Evolutionary conservation across 2,888 invertebrate species (phyloP).

Genomic region (Acleris cristana): DNA sequence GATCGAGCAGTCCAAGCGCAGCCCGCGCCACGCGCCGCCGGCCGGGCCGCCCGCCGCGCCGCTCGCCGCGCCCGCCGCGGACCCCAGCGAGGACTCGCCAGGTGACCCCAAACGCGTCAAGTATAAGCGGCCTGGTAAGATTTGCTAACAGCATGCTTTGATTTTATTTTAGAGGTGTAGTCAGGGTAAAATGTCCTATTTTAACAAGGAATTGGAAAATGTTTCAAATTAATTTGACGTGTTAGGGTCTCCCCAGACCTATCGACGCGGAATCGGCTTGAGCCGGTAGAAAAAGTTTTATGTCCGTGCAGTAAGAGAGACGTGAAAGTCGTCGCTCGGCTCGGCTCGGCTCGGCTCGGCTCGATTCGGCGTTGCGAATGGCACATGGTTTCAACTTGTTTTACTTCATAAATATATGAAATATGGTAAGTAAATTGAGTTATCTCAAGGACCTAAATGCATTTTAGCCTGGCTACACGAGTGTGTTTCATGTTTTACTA

Average conservation of each 20-base stretch:
- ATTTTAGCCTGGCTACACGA: slow-evolving; percentile 16
- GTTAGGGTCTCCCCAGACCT: too few species aligned
- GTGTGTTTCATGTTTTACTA: slow-evolving; percentile 15
- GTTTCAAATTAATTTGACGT: too few species aligned
- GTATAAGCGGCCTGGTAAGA: slow-evolving; percentile 75
- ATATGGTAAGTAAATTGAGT: too few species aligned
- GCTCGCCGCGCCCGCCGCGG: slow-evolving; percentile 43
- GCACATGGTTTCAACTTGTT: too few species aligned
- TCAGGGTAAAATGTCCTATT: not conserved
- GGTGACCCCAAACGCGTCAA: slow-evolving; percentile 73
- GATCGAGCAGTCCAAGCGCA: slow-evolving; percentile 67
- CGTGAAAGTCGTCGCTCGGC: too few species aligned
- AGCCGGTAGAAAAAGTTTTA: too few species aligned
- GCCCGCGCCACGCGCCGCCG: slow-evolving; percentile 57
- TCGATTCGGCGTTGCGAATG: too few species aligned
- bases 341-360: too few species aligned
- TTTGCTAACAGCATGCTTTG: slow-evolving; percentile 70
- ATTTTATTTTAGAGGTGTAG: slow-evolving; percentile 32
- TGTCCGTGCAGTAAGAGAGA: too few species aligned
- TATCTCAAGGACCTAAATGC: not conserved
- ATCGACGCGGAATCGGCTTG: too few species aligned
- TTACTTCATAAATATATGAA: too few species aligned
- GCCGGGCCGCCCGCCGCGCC: slow-evolving; percentile 40
- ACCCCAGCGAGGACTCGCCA: slow-evolving; percentile 48
- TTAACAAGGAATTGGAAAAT: not conserved